Percentiles rank a stretch among this genome's conserved stretches.
Conservation (phyloP, 2,888 invertebrate genomes). For the Hypolimnas misippus region DNA sequence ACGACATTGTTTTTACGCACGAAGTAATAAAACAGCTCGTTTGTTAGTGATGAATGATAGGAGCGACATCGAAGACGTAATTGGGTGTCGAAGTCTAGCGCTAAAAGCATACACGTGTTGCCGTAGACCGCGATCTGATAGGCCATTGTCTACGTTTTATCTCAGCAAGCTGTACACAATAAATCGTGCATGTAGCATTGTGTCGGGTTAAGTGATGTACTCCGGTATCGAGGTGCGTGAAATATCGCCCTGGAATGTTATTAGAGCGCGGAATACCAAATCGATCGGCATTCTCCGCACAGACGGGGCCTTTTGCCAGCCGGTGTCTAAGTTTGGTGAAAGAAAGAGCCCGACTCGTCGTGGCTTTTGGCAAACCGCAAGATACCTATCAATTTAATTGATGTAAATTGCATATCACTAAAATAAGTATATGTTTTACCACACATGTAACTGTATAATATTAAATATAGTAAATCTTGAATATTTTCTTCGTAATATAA, state of each 20-base stretch:
- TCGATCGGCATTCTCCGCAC: slow-evolving; percentile 54
- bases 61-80: slow-evolving; percentile 67
- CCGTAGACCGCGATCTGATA: slow-evolving; percentile 65
- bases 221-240: slow-evolving; percentile 53
- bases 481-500: too few species aligned
- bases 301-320: slow-evolving; percentile 43
- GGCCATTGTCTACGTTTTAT: slow-evolving; percentile 79
- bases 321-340: slow-evolving; percentile 55
- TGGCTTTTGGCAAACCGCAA: slow-evolving; percentile 43
- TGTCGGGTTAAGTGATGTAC: slow-evolving; percentile 58
- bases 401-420: background rate
- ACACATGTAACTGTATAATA: background rate
- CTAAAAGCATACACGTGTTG: slow-evolving; percentile 82
- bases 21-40: slow-evolving; percentile 65
- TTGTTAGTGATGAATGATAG: slow-evolving; percentile 75
- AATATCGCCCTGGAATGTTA: slow-evolving; percentile 71
- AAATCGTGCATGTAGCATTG: slow-evolving; percentile 74
- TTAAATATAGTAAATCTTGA: too few species aligned
- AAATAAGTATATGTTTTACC: background rate
- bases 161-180: slow-evolving; percentile 72
- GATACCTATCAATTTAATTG: background rate
- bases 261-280: slow-evolving; percentile 70
- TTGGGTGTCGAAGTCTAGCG: slow-evolving; percentile 77
- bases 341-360: slow-evolving; percentile 56
- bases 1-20: slow-evolving; percentile 34